Evolutionary conservation across 1,140 invertebrate genomes (phyloP).

Genomic region (Lithobius niger): DNA sequence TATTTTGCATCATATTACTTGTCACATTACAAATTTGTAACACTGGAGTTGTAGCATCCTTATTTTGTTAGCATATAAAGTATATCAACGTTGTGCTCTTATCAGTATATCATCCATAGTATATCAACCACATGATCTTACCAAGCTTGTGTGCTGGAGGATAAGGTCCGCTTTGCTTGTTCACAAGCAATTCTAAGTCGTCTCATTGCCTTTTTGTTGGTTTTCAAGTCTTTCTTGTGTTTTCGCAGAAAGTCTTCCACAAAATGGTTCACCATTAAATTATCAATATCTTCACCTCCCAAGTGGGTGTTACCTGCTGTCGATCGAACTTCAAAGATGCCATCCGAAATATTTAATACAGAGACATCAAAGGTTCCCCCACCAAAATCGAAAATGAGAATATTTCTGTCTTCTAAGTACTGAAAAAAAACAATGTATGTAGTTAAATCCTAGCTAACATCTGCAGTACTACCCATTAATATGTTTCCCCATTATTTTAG

Average conservation of each 20-base stretch:
- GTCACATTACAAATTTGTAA: no score
- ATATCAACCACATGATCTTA: no score
- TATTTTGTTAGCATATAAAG: no score
- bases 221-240: conserved; percentile 83
- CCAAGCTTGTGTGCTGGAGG: conserved; percentile 76
- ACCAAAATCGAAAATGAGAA: conserved; percentile 45
- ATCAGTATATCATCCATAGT: no score
- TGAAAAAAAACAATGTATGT: no score
- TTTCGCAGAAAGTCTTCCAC: conserved; percentile 95
- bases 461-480: no score
- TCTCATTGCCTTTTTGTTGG: conserved; percentile 80
- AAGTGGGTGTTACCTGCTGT: conserved; percentile 95
- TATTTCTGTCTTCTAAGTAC: conserved; percentile 31
- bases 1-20: no score
- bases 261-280: conserved; percentile 90
- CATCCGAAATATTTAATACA: conserved; percentile 87
- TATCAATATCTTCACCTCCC: conserved; percentile 96
- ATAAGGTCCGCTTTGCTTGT: conserved; percentile 87
- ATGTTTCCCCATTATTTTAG: no score
- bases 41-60: no score
- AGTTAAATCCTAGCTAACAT: no score
- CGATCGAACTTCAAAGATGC: conserved; percentile 91
- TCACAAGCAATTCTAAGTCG: conserved; percentile 88
- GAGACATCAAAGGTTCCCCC: conserved; percentile 97
- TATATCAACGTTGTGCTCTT: no score